Percentiles rank a stretch among this genome's conserved stretches.
These are phyloP conservation scores for Vanacampus margaritifer DNA, from an alignment of 2,113 vertebrate species.

Conservation along the genomic window DNA sequence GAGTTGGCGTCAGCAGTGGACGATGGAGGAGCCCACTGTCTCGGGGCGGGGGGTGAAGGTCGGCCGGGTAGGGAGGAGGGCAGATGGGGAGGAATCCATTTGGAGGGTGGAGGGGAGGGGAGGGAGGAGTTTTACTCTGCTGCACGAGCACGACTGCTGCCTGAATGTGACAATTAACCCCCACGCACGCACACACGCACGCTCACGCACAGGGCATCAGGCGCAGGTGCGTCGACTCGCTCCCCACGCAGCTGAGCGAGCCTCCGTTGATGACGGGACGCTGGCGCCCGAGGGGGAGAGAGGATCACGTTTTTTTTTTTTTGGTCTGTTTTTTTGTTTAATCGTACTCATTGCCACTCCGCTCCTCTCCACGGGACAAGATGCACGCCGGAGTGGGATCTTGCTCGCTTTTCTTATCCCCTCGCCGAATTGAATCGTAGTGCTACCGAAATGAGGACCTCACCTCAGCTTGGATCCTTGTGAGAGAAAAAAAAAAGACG, in stretches of 20 bases:
- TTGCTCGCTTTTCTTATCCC: slow-evolving; percentile 5
- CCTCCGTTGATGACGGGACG: slow-evolving; percentile 29
- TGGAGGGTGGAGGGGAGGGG: too few species aligned
- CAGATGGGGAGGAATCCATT: background rate
- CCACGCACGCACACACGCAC: slow-evolving; percentile 39
- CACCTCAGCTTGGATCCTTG: slow-evolving; percentile 45
- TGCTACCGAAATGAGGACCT: slow-evolving; percentile 55
- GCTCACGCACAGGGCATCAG: slow-evolving; percentile 35
- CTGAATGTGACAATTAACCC: slow-evolving; percentile 64
- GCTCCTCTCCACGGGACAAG: slow-evolving; percentile 32
- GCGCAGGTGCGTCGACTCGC: slow-evolving; percentile 52
- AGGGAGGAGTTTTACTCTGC: background rate
- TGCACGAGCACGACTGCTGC: slow-evolving; percentile 40
- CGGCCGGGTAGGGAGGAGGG: background rate
- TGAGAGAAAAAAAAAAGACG: slow-evolving; percentile 37
- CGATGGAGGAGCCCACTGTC: slow-evolving; percentile 4
- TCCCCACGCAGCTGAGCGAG: slow-evolving; percentile 40
- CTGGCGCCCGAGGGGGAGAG: slow-evolving; percentile 40
- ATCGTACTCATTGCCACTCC: background rate
- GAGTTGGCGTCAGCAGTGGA: background rate
- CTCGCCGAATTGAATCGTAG: slow-evolving; percentile 43
- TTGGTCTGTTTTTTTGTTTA: too few species aligned
- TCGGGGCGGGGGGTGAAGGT: background rate
- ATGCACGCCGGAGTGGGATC: slow-evolving; percentile 39
- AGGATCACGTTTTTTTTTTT: slow-evolving; percentile 11